Evolutionary conservation across 2,797 vertebrate species (phyloP), one percentile per base, ranked within the genome.

Genomic region (Odontamblyopus lacepedii): DNA sequence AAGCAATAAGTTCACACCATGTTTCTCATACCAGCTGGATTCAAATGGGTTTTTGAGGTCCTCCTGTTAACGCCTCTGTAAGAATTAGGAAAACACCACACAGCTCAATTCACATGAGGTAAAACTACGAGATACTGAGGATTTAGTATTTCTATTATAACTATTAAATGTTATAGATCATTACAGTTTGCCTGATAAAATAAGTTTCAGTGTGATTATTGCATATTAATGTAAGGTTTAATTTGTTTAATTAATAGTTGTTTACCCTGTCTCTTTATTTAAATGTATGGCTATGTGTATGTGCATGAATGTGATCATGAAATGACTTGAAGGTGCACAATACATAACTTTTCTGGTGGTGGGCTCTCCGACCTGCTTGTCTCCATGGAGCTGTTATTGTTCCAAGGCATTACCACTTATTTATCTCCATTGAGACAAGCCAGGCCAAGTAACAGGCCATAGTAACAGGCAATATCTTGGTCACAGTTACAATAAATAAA

Each of bases 51-150:
- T 59, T 74, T 66, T 74, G 78, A 11, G 0, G 78, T 85, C 78
- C 81, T 70, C n/a, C 65, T 62, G 75, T 87, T 82, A 89, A 59
- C 51, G 69, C 59, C 72, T 88, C 90, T 92, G 91, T 41, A 60
- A 60, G 1, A 60, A 27, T 60, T 18, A 75, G 92, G 79, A 87
- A 59, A 81, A 79, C 79, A 82, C 79, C 75, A 75, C 74, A 75
- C 27, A 71, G 66, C 56, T 79, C 63, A 83, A 71, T 73, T 29
- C 72, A 74, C 13, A 48, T 48, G 44, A 48, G 12, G 1, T 12
- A 73, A 12, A 70, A 75, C 55, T 56, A 35, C 1, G 29, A 18
- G 8, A 38, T 38, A 38, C 2, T 38, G 35, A 15, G 44, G 35
- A 41, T 63, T 5, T 63, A n/a, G 62, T 1, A 30, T 32, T 32